Percentiles rank a stretch among this genome's conserved stretches.
These are phyloP conservation scores for Gastracanthus pulcherrimus DNA, from an alignment of 2,888 invertebrate species.

Conservation along the genomic window DNA sequence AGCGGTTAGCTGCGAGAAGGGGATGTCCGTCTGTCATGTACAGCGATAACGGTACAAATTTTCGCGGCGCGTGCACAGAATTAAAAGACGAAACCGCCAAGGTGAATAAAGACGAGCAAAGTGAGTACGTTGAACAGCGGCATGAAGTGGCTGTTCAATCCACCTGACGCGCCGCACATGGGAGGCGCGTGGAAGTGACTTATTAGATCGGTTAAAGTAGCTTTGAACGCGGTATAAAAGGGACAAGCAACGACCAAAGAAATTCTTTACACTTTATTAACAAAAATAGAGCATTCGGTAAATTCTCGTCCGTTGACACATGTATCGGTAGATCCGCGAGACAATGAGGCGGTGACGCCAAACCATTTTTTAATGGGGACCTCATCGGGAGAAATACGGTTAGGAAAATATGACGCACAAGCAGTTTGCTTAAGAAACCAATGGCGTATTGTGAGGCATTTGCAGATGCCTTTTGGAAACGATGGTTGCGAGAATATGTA, in stretches of 20 bases:
- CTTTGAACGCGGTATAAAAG: neutral
- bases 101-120: neutral
- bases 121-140: neutral
- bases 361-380: conserved; percentile 46
- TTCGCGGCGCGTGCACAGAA: neutral
- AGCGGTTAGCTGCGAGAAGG: neutral
- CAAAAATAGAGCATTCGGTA: conserved; percentile 27
- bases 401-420: neutral
- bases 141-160: too few relatives aligned
- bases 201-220: conserved; percentile 28
- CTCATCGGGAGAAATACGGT: conserved; percentile 20
- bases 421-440: conserved; percentile 15
- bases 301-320: conserved; percentile 37
- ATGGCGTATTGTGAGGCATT: conserved; percentile 26
- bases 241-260: conserved; percentile 18
- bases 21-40: neutral
- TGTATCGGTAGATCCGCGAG: conserved; percentile 15
- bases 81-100: neutral
- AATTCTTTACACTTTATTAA: conserved; percentile 18
- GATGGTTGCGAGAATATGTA: conserved; percentile 33
- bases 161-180: too few relatives aligned
- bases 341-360: conserved; percentile 21
- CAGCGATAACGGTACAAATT: conserved; percentile 5
- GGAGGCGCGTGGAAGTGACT: too few relatives aligned
- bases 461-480: too few relatives aligned